Evolutionary conservation across 2,113 vertebrate species (phyloP).

Genomic region (Heloderma charlesbogerti): DNA sequence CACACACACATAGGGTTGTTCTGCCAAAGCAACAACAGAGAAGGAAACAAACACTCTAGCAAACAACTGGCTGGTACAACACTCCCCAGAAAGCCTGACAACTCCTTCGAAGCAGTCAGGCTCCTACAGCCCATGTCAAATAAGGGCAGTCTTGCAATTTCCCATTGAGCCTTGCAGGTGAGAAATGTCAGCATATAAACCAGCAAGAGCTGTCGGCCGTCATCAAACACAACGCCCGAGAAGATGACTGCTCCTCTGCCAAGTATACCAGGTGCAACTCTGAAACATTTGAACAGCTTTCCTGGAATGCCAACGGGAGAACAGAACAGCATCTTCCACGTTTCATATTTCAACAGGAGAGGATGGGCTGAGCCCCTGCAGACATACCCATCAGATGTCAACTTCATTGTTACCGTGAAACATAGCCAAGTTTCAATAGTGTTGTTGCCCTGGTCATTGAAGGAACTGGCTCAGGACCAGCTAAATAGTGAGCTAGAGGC

Average conservation of each 20-base stretch:
- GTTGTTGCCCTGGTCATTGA: neutral
- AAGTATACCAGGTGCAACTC: constrained; percentile 33
- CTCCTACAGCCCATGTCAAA: constrained; percentile 2
- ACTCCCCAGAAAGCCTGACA: constrained; percentile 51
- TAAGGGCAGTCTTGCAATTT: constrained; percentile 49
- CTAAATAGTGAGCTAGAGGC: neutral
- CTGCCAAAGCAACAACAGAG: constrained; percentile 66
- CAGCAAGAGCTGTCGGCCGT: neutral
- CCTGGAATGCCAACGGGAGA: neutral
- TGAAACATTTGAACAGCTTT: neutral
- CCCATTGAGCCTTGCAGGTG: constrained; percentile 50
- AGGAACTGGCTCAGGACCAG: neutral
- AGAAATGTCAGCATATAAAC: constrained; percentile 46
- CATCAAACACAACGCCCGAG: constrained; percentile 22
- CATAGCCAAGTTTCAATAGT: neutral
- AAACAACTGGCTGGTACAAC: constrained; percentile 15
- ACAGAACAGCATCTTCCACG: neutral
- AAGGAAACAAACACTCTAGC: constrained; percentile 33
- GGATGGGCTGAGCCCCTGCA: neutral
- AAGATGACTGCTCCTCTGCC: constrained; percentile 39
- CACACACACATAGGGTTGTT: constrained; percentile 60
- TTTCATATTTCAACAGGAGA: constrained; percentile 32
- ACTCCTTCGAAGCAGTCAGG: constrained; percentile 4
- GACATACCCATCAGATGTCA: neutral
- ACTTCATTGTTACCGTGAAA: neutral